These are phyloP conservation scores for Phalloptychus januarius DNA, from an alignment of 2,797 vertebrate genomes.

Conservation along the genomic window DNA sequence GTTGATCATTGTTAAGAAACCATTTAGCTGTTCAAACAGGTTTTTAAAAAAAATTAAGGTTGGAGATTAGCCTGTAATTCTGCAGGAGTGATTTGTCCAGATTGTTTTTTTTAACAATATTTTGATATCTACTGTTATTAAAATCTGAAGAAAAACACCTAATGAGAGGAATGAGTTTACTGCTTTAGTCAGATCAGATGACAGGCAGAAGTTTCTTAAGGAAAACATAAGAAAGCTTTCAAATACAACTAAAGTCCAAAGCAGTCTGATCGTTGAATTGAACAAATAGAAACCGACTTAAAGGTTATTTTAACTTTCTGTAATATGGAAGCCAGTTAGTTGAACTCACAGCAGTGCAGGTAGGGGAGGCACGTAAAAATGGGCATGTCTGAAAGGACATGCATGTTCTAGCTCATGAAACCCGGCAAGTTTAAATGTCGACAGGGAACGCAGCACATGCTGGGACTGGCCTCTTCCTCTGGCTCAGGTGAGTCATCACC, in stretches of 20 bases:
- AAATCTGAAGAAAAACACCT: too few relatives aligned
- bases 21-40: background rate
- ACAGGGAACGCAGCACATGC: background rate
- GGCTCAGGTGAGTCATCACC: slow-evolving; percentile 24
- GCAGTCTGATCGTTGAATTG: too few relatives aligned
- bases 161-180: too few relatives aligned
- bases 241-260: background rate
- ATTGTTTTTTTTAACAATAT: background rate
- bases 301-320: too few relatives aligned
- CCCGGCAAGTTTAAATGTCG: background rate
- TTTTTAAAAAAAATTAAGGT: background rate
- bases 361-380: too few relatives aligned
- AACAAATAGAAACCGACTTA: too few relatives aligned
- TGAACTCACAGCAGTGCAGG: background rate
- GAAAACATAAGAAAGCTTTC: background rate
- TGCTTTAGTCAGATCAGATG: too few relatives aligned
- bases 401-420: background rate
- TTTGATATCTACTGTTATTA: too few relatives aligned
- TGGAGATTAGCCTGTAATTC: background rate
- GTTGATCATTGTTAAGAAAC: background rate
- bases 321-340: background rate
- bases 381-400: background rate
- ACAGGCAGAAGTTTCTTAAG: background rate
- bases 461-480: slow-evolving; percentile 10
- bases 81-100: too few relatives aligned